Evolutionary conservation across 2,797 vertebrate species (phyloP).

Genomic region (Trematomus bernacchii): DNA sequence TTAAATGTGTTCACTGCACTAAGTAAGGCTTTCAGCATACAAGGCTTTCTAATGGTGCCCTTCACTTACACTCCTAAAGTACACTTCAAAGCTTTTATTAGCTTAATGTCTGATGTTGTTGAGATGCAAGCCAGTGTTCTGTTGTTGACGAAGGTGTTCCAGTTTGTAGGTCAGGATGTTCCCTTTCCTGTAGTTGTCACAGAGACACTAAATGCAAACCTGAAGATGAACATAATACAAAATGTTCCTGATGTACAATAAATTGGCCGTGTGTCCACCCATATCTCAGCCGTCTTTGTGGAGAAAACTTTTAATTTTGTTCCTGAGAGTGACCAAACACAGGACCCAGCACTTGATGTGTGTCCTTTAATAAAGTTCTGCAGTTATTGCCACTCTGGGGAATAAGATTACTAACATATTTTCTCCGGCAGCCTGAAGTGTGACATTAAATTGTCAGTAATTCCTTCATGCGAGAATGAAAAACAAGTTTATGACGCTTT

Average conservation of each 20-base stretch:
- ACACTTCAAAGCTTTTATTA: constrained; percentile 2
- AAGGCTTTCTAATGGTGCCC: background rate
- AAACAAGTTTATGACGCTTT: constrained; percentile 46
- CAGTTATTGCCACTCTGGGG: constrained; percentile 46
- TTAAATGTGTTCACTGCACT: constrained; percentile 2
- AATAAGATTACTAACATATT: constrained; percentile 53
- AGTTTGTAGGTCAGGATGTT: background rate
- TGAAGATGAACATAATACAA: too few species aligned
- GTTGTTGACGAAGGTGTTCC: background rate
- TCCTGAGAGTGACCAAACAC: constrained; percentile 32
- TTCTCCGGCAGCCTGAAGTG: constrained; percentile 28
- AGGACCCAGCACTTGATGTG: constrained; percentile 44
- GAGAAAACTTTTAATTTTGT: constrained; percentile 33
- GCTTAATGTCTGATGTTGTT: background rate
- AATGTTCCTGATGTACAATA: too few species aligned
- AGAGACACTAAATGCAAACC: too few species aligned
- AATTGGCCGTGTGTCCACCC: background rate
- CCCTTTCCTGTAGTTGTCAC: too few species aligned
- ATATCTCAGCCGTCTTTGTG: background rate
- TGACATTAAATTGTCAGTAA: constrained; percentile 57
- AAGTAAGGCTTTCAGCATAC: background rate
- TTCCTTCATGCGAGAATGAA: constrained; percentile 50
- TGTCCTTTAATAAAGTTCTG: constrained; percentile 62
- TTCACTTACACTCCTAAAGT: background rate
- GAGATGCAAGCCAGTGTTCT: background rate